Percentiles rank a stretch among this genome's conserved stretches.
Conservation (phyloP, 2,113 vertebrate genomes). For the Pygoscelis adeliae region DNA sequence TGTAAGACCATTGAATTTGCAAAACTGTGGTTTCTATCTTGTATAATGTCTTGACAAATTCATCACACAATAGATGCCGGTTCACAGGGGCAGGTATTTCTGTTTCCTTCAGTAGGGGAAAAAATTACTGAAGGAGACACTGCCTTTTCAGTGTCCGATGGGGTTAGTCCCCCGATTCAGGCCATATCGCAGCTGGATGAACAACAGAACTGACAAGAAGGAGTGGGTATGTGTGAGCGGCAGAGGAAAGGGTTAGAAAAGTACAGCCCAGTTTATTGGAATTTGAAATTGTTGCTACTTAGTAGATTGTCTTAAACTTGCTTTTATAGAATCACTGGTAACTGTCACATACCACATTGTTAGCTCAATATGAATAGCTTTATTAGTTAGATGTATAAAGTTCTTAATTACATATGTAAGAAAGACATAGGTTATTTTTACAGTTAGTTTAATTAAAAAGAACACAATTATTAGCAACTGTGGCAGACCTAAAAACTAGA, state of each 20-base stretch:
- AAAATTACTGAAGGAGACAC: too few species aligned
- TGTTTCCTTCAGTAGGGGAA: neutral
- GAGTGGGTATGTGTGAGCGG: fast-evolving
- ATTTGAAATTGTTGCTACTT: neutral
- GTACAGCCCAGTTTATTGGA: neutral
- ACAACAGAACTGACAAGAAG: neutral
- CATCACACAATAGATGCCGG: neutral
- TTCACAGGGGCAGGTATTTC: neutral
- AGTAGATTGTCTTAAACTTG: neutral
- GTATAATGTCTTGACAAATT: neutral
- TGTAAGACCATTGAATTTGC: neutral
- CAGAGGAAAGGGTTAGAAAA: neutral
- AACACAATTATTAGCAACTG: neutral
- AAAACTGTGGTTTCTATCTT: neutral
- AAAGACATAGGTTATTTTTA: neutral
- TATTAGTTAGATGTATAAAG: neutral
- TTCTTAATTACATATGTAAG: neutral
- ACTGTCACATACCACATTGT: neutral
- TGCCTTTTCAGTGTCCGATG: neutral
- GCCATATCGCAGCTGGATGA: neutral
- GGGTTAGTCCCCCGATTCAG: neutral
- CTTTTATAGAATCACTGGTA: neutral
- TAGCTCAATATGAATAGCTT: neutral
- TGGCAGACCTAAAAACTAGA: neutral
- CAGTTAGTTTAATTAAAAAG: neutral